These are phyloP conservation scores for Melierax canorus DNA, from an alignment of 2,113 vertebrate genomes.

Conservation along the genomic window DNA sequence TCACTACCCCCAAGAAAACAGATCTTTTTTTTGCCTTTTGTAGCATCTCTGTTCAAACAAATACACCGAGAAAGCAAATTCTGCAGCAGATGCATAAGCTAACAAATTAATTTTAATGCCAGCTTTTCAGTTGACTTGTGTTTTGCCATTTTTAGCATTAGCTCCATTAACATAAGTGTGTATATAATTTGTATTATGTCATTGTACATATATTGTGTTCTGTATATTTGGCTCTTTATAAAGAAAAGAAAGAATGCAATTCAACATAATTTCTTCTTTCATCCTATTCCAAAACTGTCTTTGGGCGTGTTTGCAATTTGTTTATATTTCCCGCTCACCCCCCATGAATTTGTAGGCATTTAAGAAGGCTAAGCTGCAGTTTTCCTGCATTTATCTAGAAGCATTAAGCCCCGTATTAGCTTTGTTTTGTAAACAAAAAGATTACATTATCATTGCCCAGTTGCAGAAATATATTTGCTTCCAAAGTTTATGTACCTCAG, in stretches of 20 bases:
- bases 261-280: background rate
- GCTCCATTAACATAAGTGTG: background rate
- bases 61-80: background rate
- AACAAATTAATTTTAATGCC: background rate
- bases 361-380: background rate
- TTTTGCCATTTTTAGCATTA: background rate
- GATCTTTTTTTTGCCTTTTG: background rate
- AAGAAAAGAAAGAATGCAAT: background rate
- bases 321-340: too few relatives aligned
- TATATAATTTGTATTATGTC: background rate
- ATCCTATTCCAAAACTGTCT: background rate
- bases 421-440: background rate
- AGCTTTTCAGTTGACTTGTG: background rate
- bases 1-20: background rate
- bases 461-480: background rate
- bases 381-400: background rate
- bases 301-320: background rate
- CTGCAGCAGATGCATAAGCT: background rate
- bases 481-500: fast-evolving
- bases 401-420: background rate
- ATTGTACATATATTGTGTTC: background rate
- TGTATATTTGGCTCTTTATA: background rate
- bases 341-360: background rate
- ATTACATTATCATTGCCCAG: fast-evolving
- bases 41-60: background rate